A percentile compares a stretch with the other conserved stretches of the same genome.
phyloP scores from a whole-genome alignment of 2,888 invertebrate genomes.

The Drosophila formosana region DNA sequence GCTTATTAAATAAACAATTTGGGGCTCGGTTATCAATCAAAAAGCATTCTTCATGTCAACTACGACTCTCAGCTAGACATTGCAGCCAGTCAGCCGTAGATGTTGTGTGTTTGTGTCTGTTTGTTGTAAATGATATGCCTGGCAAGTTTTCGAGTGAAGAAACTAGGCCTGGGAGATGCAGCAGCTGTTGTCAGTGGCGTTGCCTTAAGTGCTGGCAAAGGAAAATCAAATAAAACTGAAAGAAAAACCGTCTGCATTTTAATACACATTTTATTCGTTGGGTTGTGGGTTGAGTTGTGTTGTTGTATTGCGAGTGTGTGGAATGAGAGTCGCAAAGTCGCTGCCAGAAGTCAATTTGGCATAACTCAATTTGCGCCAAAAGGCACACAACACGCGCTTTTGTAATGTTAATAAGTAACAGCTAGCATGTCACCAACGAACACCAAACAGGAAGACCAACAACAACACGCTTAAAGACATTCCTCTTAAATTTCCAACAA shows the following conservation, averaged over 20 bases:
- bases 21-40: conserved; percentile 70
- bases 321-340: conserved; percentile 3
- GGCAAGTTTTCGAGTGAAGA: conserved; percentile 26
- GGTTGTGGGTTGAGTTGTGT: neutral
- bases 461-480: conserved; percentile 63
- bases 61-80: conserved; percentile 25
- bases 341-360: conserved; percentile 71
- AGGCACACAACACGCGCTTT: conserved; percentile 69
- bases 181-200: conserved; percentile 54
- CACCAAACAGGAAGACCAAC: conserved; percentile 29
- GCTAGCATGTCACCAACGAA: conserved; percentile 34
- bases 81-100: conserved; percentile 33
- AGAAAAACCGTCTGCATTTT: conserved; percentile 63
- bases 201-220: conserved; percentile 67
- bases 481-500: conserved; percentile 68
- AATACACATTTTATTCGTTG: conserved; percentile 48
- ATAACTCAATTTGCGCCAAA: conserved; percentile 69
- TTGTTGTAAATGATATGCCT: conserved; percentile 55
- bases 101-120: conserved; percentile 10
- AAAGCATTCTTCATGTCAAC: conserved; percentile 67
- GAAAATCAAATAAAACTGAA: conserved; percentile 48
- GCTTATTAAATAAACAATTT: conserved; percentile 73
- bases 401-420: conserved; percentile 75
- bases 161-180: conserved; percentile 71
- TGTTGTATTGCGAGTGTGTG: neutral